A percentile compares a stretch with the other conserved stretches of the same genome.
These are phyloP conservation scores for Apotomis betuletana DNA, from an alignment of 2,888 invertebrate species.

Conservation along the genomic window DNA sequence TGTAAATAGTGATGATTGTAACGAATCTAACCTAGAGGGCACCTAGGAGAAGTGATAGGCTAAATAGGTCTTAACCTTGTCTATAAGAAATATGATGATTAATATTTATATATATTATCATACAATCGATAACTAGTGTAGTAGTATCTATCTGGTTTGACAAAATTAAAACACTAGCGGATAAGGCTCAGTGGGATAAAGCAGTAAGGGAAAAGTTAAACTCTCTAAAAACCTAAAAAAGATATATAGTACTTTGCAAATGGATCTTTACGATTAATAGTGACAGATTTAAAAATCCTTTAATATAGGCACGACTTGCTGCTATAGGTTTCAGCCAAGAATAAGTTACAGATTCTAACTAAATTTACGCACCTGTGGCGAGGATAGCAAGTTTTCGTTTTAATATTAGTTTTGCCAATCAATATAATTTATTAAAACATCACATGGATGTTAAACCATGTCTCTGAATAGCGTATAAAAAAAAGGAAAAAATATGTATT, in stretches of 20 bases:
- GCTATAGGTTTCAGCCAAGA: constrained; percentile 6
- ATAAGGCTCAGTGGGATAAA: constrained; percentile 5
- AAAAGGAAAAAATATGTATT: neutral
- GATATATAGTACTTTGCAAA: neutral
- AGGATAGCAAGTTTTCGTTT: too few species aligned
- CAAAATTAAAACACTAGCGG: neutral
- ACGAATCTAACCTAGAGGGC: neutral
- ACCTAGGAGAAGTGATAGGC: constrained; percentile 2
- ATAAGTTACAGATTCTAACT: too few species aligned
- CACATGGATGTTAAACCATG: too few species aligned
- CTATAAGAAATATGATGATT: constrained; percentile 1
- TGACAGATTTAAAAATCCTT: constrained; percentile 1
- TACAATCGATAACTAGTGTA: too few species aligned
- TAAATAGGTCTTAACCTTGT: neutral
- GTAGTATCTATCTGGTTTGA: neutral
- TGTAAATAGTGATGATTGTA: too few species aligned
- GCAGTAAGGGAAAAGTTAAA: too few species aligned
- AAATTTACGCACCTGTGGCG: too few species aligned
- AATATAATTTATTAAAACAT: too few species aligned
- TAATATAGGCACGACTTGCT: neutral
- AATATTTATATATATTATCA: neutral
- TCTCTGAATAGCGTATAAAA: too few species aligned
- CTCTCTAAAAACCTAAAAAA: too few species aligned
- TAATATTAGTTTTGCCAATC: too few species aligned
- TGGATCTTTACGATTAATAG: constrained; percentile 5